Evolutionary conservation across 2,888 invertebrate species (phyloP).

Genomic region (Zaprionus obscuricornis): DNA sequence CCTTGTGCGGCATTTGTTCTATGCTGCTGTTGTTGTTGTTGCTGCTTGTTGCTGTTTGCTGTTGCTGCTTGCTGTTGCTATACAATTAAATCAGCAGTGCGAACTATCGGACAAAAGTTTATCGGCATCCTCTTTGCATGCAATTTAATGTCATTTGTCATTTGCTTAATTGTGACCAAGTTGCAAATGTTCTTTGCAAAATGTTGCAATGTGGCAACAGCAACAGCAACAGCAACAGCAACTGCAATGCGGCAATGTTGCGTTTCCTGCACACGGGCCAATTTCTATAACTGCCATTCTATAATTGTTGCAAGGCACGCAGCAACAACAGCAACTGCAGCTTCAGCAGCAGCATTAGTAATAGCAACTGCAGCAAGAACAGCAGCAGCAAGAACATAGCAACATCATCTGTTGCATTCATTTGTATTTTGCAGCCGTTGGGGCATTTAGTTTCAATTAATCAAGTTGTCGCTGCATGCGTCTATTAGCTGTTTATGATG

Average conservation of each 20-base stretch:
- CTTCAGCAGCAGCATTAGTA: not conserved
- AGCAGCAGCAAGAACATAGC: too few relatives aligned
- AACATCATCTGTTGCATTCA: slow-evolving; percentile 7
- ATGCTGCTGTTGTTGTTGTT: too few relatives aligned
- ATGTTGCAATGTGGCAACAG: slow-evolving; percentile 2
- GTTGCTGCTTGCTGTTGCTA: slow-evolving; percentile 18
- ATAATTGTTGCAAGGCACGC: slow-evolving; percentile 69
- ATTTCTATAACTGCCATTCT: slow-evolving; percentile 53
- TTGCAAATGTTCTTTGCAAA: slow-evolving; percentile 4
- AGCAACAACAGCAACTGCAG: slow-evolving; percentile 12
- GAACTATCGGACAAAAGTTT: not conserved
- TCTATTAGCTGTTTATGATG: slow-evolving; percentile 77
- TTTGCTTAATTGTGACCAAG: slow-evolving; percentile 73
- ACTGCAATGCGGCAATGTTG: slow-evolving; percentile 8
- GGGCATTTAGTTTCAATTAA: slow-evolving; percentile 76
- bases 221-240: slow-evolving; percentile 29
- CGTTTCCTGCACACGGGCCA: slow-evolving; percentile 32
- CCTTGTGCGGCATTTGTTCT: slow-evolving; percentile 9
- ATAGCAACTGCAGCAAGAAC: slow-evolving; percentile 11
- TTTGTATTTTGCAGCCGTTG: slow-evolving; percentile 33
- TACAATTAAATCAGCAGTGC: slow-evolving; percentile 40
- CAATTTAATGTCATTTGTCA: slow-evolving; percentile 76
- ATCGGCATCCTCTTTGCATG: slow-evolving; percentile 63
- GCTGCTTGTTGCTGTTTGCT: too few relatives aligned
- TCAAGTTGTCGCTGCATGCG: slow-evolving; percentile 75